Evolutionary conservation across 2,888 invertebrate species (phyloP), one percentile per base, ranked within the genome.

Genomic region (Polymixis flavicincta): DNA sequence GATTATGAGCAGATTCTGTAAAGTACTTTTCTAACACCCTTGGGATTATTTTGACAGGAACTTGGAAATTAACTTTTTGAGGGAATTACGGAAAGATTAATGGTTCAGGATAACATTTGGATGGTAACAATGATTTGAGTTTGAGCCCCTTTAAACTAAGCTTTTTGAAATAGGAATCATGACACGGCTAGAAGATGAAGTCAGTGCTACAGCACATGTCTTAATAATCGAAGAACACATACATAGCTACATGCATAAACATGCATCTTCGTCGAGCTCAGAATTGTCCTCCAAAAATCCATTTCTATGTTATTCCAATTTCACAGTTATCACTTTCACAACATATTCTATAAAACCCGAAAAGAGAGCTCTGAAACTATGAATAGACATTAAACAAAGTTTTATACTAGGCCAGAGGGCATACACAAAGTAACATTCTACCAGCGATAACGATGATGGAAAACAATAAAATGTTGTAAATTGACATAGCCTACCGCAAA

Each of bases 11-110:
- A 22, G 37, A 28, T 57, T 61, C 7, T 61, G 28, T 55, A 17
- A 37, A 69, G 25, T 65, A 66, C 61, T 68, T 78, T 72, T 74
- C 50, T 69, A 63, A 54, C 22, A 54, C 37, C 74, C 63, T 78
- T 71, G 74, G 28, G 22, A 66, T 66, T 73, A 85, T 61, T 70
- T 67, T 64, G 48, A 70, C 32, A 19, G 54, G 19, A 54, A 28
- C 28, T 65, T 57, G 50, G 42, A 61, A 74, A 65, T 72, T 1
- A 65, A 25, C 52, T 60, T 32, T 13, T 52, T 66, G 32, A n/a
- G 4, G 25, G 42, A 52, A 19, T 67, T 68, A 55, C 37, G 37
- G 19, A 45, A 70, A 42, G 25, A 82, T 76, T 2, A n/a, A 45
- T 59, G 4, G 9, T 42, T 14, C 9, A 48, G 42, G 32, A 67